Percentiles rank a stretch among this genome's conserved stretches.
phyloP scores from a whole-genome alignment of 2,888 invertebrate genomes.

The Limnephilus marmoratus region DNA sequence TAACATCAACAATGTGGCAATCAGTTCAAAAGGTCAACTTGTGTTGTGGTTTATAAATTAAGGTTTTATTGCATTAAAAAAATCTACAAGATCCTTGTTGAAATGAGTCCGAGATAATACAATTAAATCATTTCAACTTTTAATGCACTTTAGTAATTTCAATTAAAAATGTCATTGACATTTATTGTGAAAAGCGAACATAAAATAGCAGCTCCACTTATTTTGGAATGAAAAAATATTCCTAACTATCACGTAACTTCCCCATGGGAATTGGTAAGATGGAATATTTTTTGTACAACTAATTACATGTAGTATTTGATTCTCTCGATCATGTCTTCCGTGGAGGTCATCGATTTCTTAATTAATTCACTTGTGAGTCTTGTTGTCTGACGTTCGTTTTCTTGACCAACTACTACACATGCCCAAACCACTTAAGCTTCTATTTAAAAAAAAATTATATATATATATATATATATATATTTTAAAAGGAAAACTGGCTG shows the following conservation, averaged over 20 bases:
- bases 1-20: neutral
- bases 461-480: too few relatives aligned
- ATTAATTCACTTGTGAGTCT: too few relatives aligned
- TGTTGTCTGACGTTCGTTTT: too few relatives aligned
- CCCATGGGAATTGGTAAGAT: neutral
- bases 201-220: neutral
- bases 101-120: neutral
- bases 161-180: neutral
- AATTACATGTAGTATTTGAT: too few relatives aligned
- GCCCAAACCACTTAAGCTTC: too few relatives aligned
- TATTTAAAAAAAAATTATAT: too few relatives aligned
- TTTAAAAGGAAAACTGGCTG: too few relatives aligned
- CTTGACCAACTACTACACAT: too few relatives aligned
- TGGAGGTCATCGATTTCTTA: too few relatives aligned
- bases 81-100: neutral
- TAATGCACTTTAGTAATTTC: too few relatives aligned
- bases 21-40: neutral
- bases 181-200: neutral
- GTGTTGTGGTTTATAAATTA: neutral
- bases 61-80: neutral
- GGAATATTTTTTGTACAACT: neutral
- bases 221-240: neutral
- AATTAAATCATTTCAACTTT: neutral
- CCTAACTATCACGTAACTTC: neutral
- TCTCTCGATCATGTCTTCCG: too few relatives aligned